Base-by-base conservation (phyloP, 2,113 vertebrate genomes). In the Ictalurus furcatus region DNA sequence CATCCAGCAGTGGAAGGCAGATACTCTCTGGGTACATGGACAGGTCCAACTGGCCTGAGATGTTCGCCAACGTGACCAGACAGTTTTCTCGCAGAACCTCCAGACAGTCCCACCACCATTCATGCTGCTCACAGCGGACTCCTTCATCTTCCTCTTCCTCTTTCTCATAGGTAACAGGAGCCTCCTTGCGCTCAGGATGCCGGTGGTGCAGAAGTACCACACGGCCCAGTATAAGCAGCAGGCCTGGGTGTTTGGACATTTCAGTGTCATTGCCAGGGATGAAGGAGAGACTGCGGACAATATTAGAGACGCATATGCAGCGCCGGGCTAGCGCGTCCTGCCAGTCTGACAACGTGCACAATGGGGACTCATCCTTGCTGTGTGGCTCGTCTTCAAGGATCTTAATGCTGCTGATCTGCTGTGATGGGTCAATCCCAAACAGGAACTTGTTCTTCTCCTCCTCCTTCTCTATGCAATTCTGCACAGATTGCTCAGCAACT, bases 51-150 rank as follows among this genome's bases (percentile, higher is more conserved):
- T 99, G 98, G 91, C 98, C 98, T 6, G 98, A 99, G 95, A 99
- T 98, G 94, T 99, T 99, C 61, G 98, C 98, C 91, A 99, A 94
- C 0, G 98, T 99, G 92, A 99, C 98, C 95, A 99, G 94, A 34
- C 98, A 98, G 92, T 99, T 99, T 94, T 99, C 98, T 82, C 98
- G 95, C 91, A 99, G 94, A 93, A 97, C 97, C 95, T 99, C 98
- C 88, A 99, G 96, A 95, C 98, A 99, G 96, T 99, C 98, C 98
- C 98, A 99, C 98, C 98, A 99, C 98, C 98, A 99, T 94, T 99
- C 98, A 76, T 98, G 98, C 84, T 97, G 96, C 96, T 98, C 97
- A 90, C 97, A 97, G 95, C 97, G 97, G 94, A 97, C 96, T 54
- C 97, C 98, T 91, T 98, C 98, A 88, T 98, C 98, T 91, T 97